Evolutionary conservation across 2,797 vertebrate genomes (phyloP), one percentile per base, ranked within the genome.

Genomic region (Pagetopsis macropterus): DNA sequence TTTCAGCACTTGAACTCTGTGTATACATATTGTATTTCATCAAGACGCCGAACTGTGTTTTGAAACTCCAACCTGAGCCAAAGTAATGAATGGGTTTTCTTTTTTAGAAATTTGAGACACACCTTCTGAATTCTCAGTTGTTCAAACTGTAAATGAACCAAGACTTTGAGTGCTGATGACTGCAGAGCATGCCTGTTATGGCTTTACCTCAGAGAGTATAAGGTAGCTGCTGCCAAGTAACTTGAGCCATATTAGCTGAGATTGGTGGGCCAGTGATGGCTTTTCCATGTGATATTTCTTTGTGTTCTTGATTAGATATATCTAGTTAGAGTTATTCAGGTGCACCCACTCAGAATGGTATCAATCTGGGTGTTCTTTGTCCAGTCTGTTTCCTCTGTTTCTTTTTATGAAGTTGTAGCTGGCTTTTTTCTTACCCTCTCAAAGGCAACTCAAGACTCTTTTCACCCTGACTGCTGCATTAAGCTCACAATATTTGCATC

Each of bases 81-180:
- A 61, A 80, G 67, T 80, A 77, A 84, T 80, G 82, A 74, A 62
- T 66, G 63, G 40, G 65, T 78, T 89, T 75, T 78, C 16, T 60
- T 51, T 79, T 63, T 45, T 43, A 69, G 77, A 78, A 83, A 87
- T 61, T 57, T 43, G 71, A 89, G 75, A 81, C 46, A 23, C 59
- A 23, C 44, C 61, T 37, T 56, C 50, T 70, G 60, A 65, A 71
- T 70, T 51, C 46, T 83, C 56, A 51, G 54, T 58, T 78, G 44
- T 64, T 73, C 61, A 46, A 75, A 79, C 67, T 81, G 75, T 76
- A 79, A 86, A 82, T 82, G 75, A 76, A 78, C 15, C 72, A 43
- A 72, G 59, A 77, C 65, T 21, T 49, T 52, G 59, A 75, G 46
- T 17, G 23, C 59, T 74, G 72, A 70, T 72, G 55, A 73, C 49